A percentile compares a stretch with the other conserved stretches of the same genome.
These are phyloP conservation scores for Morbakka virulenta DNA, from an alignment of 30 jellyfish, hydroid and myxozoan genomes.

Conservation along the genomic window DNA sequence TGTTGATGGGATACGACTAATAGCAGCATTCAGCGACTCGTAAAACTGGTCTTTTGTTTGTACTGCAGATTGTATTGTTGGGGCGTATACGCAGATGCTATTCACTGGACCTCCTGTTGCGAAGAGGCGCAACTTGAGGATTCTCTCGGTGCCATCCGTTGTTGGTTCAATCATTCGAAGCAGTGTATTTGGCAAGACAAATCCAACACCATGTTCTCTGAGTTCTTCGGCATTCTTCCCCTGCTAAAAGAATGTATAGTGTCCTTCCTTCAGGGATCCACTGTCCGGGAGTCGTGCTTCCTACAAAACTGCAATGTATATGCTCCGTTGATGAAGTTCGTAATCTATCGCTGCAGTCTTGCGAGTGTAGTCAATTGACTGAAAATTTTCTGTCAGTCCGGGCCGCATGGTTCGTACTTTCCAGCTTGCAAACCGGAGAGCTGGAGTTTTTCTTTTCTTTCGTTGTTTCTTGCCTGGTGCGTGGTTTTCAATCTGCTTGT, in stretches of 20 bases:
- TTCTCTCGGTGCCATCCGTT: no score
- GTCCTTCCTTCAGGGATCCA: not conserved
- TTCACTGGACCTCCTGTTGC: constrained; percentile 10
- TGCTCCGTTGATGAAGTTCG: not conserved
- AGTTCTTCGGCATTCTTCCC: no score
- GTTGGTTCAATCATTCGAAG: not conserved
- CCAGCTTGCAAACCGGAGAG: no score
- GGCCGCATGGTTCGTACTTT: no score
- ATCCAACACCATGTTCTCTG: not conserved
- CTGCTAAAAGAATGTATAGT: not conserved
- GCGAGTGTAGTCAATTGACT: no score
- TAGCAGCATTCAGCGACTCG: constrained; percentile 10
- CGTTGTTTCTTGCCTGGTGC: no score
- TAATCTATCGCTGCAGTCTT: no score
- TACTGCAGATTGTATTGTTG: not conserved
- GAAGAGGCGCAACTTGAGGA: no score
- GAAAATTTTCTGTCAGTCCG: no score
- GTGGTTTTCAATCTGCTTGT: no score
- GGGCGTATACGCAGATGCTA: constrained; percentile 17
- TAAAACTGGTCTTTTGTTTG: constrained; percentile 14
- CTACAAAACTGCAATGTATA: not conserved
- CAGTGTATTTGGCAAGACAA: not conserved
- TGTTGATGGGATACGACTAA: not conserved
- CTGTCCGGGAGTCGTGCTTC: not conserved
- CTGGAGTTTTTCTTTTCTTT: no score